Evolutionary conservation across 2,113 vertebrate species (phyloP).

Genomic region (Ciconia stormi): DNA sequence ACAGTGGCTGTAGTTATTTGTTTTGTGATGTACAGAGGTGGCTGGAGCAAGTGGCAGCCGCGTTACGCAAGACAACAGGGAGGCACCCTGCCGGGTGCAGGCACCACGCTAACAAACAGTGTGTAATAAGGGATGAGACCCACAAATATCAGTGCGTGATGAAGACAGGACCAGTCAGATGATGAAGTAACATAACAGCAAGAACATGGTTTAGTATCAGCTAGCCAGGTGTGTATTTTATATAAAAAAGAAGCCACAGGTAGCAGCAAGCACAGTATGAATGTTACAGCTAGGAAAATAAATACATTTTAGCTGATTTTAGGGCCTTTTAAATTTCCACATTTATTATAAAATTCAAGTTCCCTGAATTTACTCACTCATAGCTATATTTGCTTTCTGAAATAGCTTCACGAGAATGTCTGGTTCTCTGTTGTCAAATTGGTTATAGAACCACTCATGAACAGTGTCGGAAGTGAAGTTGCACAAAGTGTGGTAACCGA

Average conservation of each 20-base stretch:
- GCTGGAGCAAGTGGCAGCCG: not conserved
- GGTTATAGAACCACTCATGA: not conserved
- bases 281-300: not conserved
- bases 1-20: not conserved
- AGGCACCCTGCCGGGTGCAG: not conserved
- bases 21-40: not conserved
- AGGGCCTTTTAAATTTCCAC: not conserved
- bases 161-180: not conserved
- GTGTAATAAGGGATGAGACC: not conserved
- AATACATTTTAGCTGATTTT: not conserved
- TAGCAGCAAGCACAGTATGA: not conserved
- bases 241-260: not conserved
- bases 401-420: not conserved
- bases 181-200: not conserved
- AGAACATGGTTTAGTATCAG: not conserved
- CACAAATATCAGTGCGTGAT: not conserved
- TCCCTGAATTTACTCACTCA: not conserved
- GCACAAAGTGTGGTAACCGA: not conserved
- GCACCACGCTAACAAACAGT: not conserved
- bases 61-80: not conserved
- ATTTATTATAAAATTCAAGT: not conserved
- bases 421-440: not conserved
- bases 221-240: not conserved
- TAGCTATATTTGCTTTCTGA: slow-evolving; percentile 1
- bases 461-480: not conserved